These are phyloP conservation scores for Steatornis caripensis DNA, from an alignment of 2,113 vertebrate genomes.

Conservation along the genomic window DNA sequence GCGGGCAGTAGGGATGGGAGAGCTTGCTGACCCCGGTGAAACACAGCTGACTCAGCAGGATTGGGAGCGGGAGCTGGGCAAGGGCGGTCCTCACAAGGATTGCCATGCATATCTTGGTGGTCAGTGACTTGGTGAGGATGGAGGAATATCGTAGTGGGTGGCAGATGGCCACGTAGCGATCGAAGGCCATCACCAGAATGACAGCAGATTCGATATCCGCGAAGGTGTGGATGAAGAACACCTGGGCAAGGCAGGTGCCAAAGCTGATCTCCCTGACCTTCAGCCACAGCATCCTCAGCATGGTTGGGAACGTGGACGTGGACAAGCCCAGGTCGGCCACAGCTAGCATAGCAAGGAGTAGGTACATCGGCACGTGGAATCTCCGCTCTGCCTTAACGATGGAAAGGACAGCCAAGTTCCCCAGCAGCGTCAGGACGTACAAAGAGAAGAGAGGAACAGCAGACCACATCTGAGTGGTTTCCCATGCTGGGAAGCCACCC, in stretches of 20 bases:
- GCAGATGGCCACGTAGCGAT: constrained; percentile 49
- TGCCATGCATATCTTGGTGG: neutral
- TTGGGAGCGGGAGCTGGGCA: neutral
- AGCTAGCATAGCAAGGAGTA: constrained; percentile 44
- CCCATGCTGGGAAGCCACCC: constrained; percentile 34
- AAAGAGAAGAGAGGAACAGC: constrained; percentile 30
- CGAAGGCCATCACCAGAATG: constrained; percentile 49
- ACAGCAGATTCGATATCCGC: constrained; percentile 31
- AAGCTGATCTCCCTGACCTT: constrained; percentile 26
- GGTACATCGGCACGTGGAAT: constrained; percentile 47
- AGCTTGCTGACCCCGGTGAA: neutral
- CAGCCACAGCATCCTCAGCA: constrained; percentile 43
- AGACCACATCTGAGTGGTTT: neutral
- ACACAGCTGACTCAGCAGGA: neutral
- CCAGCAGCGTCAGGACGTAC: constrained; percentile 21
- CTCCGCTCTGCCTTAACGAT: neutral
- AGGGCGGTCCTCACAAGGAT: neutral
- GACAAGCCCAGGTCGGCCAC: neutral
- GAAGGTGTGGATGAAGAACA: constrained; percentile 66
- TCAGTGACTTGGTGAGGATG: neutral
- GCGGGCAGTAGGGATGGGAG: constrained; percentile 32
- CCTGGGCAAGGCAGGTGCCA: constrained; percentile 44
- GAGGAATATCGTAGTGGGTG: constrained; percentile 34
- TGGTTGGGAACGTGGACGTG: neutral
- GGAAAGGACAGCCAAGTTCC: constrained; percentile 22